Base-by-base conservation (phyloP, 2,113 vertebrate species). In the Phaethornis superciliosus region DNA sequence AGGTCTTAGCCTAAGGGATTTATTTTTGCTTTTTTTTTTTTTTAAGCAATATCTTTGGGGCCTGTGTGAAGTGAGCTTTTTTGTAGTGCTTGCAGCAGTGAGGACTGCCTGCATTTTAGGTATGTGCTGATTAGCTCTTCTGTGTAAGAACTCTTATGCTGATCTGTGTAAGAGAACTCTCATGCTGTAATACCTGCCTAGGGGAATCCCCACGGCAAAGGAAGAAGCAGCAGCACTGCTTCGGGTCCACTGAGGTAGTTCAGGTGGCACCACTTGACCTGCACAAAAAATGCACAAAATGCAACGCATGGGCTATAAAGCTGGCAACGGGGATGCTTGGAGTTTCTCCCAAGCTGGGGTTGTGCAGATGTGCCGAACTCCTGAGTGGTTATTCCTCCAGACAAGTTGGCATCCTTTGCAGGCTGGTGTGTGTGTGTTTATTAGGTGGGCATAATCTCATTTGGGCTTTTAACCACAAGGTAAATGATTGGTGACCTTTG, bases 401-500 rank as follows among this genome's bases (percentile, higher is more conserved):
- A 69, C 68, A 27, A 42, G 32, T 1, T 93, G 91, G 80, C 90
- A 95, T 88, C 75, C 54, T 64, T 91, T 33, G 2, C 51, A 68
- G 64, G 72, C 52, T 51, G 47, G 19, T 23, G 49, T 65, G 56
- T 52, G 59, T 72, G 63, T 90, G 80, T 95, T 96, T 94, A 86
- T 94, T 94, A 83, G 91, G 85, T 93, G 58, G 88, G 69, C 90
- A 94, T 97, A 95, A 95, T 95, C 93, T 92, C 49, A 9, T 93
- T 94, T 91, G 95, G 94, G 89, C 95, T 94, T 96, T 79, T 91
- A 77, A 88, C 91, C 83, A 35, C 88, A 64, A 95, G 82, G 87
- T 94, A 67, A 71, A 70, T 65, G 90, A 70, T 93, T 0, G 4
- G 80, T 88, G 88, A 95, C 95, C 93, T 96, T 94, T 1, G 27